Evolutionary conservation across 2,113 vertebrate species (phyloP).

Genomic region (Tragelaphus imberbis): DNA sequence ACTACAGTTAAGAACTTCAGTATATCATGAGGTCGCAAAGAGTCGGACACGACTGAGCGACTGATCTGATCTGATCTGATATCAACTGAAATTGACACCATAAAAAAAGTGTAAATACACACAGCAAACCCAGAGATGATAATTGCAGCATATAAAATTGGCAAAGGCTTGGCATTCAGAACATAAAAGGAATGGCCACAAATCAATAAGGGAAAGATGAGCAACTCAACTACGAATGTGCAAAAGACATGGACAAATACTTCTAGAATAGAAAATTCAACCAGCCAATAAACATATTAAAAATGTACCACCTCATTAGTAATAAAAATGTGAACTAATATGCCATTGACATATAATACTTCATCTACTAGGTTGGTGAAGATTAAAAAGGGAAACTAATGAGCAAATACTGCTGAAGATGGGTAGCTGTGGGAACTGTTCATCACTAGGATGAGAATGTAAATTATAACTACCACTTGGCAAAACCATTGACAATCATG

Average conservation of each 20-base stretch:
- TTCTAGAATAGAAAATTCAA: not conserved
- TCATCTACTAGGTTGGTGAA: not conserved
- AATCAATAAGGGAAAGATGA: not conserved
- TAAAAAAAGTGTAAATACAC: not conserved
- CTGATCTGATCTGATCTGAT: too few relatives aligned
- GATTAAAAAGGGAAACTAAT: not conserved
- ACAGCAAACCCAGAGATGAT: not conserved
- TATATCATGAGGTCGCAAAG: too few relatives aligned
- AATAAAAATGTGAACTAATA: not conserved
- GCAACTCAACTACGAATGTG: not conserved
- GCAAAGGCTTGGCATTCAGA: not conserved
- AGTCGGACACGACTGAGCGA: too few relatives aligned
- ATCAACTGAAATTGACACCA: not conserved
- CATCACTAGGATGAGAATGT: not conserved
- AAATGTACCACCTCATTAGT: not conserved
- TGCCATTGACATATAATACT: not conserved
- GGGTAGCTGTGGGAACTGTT: not conserved
- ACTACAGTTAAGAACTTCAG: not conserved
- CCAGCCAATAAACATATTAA: not conserved
- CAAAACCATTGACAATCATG: not conserved
- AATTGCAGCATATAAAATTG: not conserved
- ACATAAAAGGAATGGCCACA: not conserved
- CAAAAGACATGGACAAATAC: not conserved
- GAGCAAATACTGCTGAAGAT: not conserved
- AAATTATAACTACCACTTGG: not conserved